Base-by-base conservation (phyloP, 2,113 vertebrate species). In the Excalfactoria chinensis region DNA sequence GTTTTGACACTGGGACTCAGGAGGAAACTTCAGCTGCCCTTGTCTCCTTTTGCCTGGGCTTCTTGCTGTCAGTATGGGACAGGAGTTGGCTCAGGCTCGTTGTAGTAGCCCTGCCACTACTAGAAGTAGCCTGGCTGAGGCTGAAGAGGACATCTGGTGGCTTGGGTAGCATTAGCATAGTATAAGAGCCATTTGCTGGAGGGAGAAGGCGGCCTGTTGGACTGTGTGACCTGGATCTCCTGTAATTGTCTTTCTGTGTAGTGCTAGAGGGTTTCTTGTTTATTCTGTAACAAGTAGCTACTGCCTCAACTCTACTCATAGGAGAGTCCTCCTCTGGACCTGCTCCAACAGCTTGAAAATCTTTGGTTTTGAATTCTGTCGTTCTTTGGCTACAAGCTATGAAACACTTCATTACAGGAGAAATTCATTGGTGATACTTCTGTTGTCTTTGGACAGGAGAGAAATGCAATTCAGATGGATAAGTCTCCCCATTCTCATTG, bases 231-330 rank as follows among this genome's bases (percentile, higher is more conserved):
- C 78, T 82, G 30, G 26, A 75, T 95, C 59, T 59, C 62, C 48
- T 72, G 67, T 66, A 81, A 63, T 59, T 34, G 20, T 34, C 63
- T 82, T 77, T 87, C 67, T 84, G 32, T 82, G 74, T 75, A 82
- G 67, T 87, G 89, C 87, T 55, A 4, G 2, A 32, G 71, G 74
- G 67, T 73, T 92, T 88, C 84, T 90, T 90, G 77, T 48, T 90
- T 30, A 46, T 62, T 82, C 44, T 87, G 58, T 32, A 72, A 40
- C 51, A 58, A 71, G 40, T 84, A 34, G 72, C 76, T 73, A 16
- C 58, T 92, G 70, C 74, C 77, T 87, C 68, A 74, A 73, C 35
- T 92, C 78, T 85, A 76, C 32, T 19, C 41, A 25, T 21, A 49
- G 58, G 66, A 41, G 58, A 30, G 26, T 26, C 26, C 26, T 5